Evolutionary conservation across 2,113 vertebrate species (phyloP).

Genomic region (Sapayoa aenigma): DNA sequence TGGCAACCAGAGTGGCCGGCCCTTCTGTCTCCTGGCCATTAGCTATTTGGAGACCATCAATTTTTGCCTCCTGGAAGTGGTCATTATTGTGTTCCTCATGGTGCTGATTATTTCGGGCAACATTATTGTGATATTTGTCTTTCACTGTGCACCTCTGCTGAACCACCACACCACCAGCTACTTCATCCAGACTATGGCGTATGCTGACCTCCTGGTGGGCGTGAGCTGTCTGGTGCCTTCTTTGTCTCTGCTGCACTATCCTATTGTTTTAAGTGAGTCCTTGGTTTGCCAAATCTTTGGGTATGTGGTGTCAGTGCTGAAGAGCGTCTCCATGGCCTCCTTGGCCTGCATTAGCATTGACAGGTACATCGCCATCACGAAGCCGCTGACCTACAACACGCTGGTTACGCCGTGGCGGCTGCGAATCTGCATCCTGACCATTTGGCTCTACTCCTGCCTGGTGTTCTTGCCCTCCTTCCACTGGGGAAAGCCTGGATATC

Average conservation of each 20-base stretch:
- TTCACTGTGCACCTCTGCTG: slow-evolving; percentile 96
- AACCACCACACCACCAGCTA: slow-evolving; percentile 96
- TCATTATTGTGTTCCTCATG: slow-evolving; percentile 91
- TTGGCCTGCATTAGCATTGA: slow-evolving; percentile 95
- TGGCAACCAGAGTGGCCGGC: slow-evolving; percentile 82
- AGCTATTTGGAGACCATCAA: slow-evolving; percentile 85
- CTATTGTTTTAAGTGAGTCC: slow-evolving; percentile 83
- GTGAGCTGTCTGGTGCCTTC: slow-evolving; percentile 96
- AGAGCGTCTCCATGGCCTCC: slow-evolving; percentile 95
- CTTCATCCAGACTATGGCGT: slow-evolving; percentile 99
- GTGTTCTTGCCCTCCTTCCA: slow-evolving; percentile 94
- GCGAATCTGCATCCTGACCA: slow-evolving; percentile 88
- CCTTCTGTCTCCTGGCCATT: slow-evolving; percentile 91
- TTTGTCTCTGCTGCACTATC: slow-evolving; percentile 87
- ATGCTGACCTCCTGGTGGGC: slow-evolving; percentile 94
- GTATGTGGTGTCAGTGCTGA: slow-evolving; percentile 94
- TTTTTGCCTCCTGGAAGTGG: slow-evolving; percentile 91
- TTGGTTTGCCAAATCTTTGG: slow-evolving; percentile 93
- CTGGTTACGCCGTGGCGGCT: slow-evolving; percentile 92
- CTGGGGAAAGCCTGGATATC: slow-evolving; percentile 98
- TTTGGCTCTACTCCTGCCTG: slow-evolving; percentile 93
- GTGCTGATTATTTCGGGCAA: slow-evolving; percentile 95
- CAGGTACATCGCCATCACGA: slow-evolving; percentile 94
- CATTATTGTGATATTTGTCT: slow-evolving; percentile 95
- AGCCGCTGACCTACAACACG: slow-evolving; percentile 88